phyloP scores from a whole-genome alignment of 2,888 invertebrate species.

The Polietes domitor region DNA sequence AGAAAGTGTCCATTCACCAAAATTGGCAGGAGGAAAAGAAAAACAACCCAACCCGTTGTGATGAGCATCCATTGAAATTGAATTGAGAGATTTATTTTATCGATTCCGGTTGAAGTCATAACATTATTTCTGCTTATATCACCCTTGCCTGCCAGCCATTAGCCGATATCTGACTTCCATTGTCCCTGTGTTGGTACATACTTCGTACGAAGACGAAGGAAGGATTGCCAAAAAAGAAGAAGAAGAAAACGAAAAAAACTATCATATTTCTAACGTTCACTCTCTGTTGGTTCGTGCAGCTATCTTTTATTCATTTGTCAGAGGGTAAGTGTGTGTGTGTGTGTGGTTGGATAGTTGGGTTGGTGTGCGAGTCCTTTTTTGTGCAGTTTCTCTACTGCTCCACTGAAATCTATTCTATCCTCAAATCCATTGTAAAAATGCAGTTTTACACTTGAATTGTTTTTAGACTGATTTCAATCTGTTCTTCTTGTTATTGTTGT shows the following conservation, averaged over 20 bases:
- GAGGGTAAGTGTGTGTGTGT: neutral
- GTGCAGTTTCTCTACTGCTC: neutral
- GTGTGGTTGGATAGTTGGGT: neutral
- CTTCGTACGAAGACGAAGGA: constrained; percentile 1
- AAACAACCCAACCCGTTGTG: neutral
- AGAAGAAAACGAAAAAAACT: no score
- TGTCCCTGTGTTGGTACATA: neutral
- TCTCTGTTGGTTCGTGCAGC: neutral
- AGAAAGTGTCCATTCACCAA: neutral
- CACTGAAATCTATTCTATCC: constrained; percentile 26
- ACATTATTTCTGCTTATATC: constrained; percentile 46
- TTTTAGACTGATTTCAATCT: constrained; percentile 77
- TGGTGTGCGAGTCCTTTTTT: neutral
- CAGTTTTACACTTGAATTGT: constrained; percentile 77
- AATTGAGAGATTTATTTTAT: constrained; percentile 53
- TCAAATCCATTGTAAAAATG: constrained; percentile 70
- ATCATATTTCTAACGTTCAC: constrained; percentile 15
- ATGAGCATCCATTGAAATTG: constrained; percentile 43
- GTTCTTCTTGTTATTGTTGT: constrained; percentile 69
- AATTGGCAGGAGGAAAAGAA: neutral
- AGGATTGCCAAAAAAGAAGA: constrained; percentile 9
- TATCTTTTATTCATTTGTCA: constrained; percentile 32
- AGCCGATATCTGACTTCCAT: constrained; percentile 1
- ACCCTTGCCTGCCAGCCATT: neutral
- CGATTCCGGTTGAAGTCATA: constrained; percentile 44